Conservation (phyloP, 64 coral and sea anemone genomes). For the Stylophora pistillata region DNA sequence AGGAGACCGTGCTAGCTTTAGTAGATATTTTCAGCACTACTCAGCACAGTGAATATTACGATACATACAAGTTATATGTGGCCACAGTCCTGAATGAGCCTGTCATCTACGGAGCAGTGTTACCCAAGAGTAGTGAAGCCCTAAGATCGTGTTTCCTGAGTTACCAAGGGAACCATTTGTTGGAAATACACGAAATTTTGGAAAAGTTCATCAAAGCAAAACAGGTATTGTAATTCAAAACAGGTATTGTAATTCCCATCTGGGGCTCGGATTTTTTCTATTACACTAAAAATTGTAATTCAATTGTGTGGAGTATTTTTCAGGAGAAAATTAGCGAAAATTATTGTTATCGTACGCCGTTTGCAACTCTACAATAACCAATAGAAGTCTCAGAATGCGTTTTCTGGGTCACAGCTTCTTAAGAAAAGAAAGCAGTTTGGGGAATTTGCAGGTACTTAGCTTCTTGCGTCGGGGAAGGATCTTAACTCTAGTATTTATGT, state of each 20-base stretch:
- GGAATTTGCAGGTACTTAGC: too few species aligned
- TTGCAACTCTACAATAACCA: too few species aligned
- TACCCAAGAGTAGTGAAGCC: conserved; percentile 41
- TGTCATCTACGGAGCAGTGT: conserved; percentile 58
- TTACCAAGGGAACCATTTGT: conserved; percentile 44
- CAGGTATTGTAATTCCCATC: background rate
- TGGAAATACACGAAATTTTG: conserved; percentile 57
- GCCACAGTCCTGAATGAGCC: conserved; percentile 50
- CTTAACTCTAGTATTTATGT: too few species aligned
- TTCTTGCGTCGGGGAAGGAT: too few species aligned
- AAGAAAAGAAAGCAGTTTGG: too few species aligned
- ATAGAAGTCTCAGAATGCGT: too few species aligned
- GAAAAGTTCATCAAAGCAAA: conserved; percentile 57
- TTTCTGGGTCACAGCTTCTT: too few species aligned
- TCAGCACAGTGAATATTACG: conserved; percentile 62
- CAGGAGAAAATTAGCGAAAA: background rate
- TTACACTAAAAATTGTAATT: background rate
- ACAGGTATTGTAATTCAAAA: conserved; percentile 23
- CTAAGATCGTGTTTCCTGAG: conserved; percentile 39
- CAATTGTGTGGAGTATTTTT: background rate
- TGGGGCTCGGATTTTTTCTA: too few species aligned
- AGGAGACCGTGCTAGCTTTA: conserved; percentile 62
- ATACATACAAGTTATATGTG: conserved; percentile 51
- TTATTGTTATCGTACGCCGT: too few species aligned
- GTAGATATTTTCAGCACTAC: conserved; percentile 76